Percentiles rank a stretch among this genome's conserved stretches.
phyloP scores from a whole-genome alignment of 2,113 vertebrate species.

The Tauraco erythrolophus region DNA sequence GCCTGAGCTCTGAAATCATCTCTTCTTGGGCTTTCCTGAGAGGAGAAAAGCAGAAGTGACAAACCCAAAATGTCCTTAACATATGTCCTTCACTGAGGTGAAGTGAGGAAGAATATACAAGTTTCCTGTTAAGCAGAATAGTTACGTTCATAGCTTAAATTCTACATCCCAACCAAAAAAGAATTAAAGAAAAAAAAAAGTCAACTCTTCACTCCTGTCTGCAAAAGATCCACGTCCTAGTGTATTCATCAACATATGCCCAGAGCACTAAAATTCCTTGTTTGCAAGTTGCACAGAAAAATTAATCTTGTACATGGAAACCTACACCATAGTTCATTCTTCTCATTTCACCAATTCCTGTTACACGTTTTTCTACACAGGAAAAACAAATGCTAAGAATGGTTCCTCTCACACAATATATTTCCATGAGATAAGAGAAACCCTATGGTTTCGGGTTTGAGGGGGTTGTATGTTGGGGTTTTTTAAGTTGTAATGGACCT shows the following conservation, averaged over 20 bases:
- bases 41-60: slow-evolving; percentile 41
- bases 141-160: background rate
- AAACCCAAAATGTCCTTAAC: background rate
- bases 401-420: background rate
- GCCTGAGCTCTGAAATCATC: slow-evolving; percentile 98
- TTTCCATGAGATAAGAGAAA: background rate
- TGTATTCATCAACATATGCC: background rate
- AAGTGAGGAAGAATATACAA: background rate
- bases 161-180: background rate
- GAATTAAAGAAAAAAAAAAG: background rate
- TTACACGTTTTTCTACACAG: background rate
- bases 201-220: background rate
- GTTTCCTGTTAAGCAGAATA: background rate
- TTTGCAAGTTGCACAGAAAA: background rate
- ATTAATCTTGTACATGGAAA: background rate
- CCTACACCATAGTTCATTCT: background rate
- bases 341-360: background rate
- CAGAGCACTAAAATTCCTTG: background rate
- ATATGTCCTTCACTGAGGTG: background rate
- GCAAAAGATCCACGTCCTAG: background rate
- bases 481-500: background rate
- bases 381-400: background rate
- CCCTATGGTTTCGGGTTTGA: background rate
- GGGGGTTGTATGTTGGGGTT: background rate
- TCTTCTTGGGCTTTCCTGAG: slow-evolving; percentile 98